These are phyloP conservation scores for Camponotus fellah DNA, from an alignment of 2,888 invertebrate genomes.

Conservation along the genomic window DNA sequence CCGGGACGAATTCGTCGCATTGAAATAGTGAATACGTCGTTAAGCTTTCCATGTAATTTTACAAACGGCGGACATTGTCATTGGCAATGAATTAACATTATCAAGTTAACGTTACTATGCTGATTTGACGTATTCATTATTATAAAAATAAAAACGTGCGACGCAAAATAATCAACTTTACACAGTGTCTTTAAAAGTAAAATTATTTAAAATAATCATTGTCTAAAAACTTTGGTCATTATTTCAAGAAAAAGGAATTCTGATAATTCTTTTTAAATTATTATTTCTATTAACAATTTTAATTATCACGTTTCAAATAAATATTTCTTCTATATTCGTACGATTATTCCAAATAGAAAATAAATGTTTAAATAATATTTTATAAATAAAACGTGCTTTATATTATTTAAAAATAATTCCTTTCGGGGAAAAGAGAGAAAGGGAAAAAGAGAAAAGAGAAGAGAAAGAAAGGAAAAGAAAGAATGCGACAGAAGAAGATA, in stretches of 20 bases:
- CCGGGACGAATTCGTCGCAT: constrained; percentile 75
- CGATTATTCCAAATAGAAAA: neutral
- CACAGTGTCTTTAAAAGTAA: too few species aligned
- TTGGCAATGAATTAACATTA: neutral
- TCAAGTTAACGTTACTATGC: constrained; percentile 75
- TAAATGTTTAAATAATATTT: neutral
- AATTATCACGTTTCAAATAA: neutral
- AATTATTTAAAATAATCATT: too few species aligned
- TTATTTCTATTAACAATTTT: neutral
- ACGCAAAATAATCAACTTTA: neutral
- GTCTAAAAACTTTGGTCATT: too few species aligned
- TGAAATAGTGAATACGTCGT: constrained; percentile 25
- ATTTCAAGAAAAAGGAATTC: too few species aligned
- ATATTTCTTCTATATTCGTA: neutral
- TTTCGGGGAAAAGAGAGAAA: neutral
- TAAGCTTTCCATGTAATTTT: neutral
- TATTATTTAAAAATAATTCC: neutral
- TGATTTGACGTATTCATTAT: constrained; percentile 77
- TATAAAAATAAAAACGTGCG: constrained; percentile 77
- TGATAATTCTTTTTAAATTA: too few species aligned
- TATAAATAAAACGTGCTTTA: neutral
- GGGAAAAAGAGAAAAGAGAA: neutral
- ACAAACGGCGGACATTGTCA: neutral
- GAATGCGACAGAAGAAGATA: too few species aligned
- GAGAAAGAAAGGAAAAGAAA: neutral